These are phyloP conservation scores for Macropus fuliginosus DNA, from an alignment of 2,797 vertebrate species.

Conservation along the genomic window DNA sequence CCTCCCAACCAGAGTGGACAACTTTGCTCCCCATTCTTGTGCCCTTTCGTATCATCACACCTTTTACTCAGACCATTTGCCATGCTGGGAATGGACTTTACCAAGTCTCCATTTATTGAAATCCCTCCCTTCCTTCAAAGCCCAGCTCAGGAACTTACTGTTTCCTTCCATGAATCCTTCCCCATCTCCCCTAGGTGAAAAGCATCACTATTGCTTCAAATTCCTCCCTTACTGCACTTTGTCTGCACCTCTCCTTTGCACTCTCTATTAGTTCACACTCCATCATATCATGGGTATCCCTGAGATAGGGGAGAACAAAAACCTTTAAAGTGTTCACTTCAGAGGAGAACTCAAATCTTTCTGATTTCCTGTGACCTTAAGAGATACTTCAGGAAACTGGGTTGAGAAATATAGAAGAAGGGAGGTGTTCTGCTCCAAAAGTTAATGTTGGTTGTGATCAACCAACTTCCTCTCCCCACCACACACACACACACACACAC, in stretches of 20 bases:
- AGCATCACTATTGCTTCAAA: neutral
- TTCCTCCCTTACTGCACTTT: neutral
- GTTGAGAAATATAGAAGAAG: neutral
- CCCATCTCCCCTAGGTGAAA: neutral
- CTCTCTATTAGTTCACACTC: neutral
- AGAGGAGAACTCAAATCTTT: neutral
- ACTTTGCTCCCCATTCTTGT: neutral
- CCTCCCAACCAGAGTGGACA: neutral
- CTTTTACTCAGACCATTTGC: neutral
- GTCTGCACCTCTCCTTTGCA: neutral
- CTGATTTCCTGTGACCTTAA: neutral
- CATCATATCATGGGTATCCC: neutral
- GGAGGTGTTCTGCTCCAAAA: neutral
- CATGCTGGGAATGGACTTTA: neutral
- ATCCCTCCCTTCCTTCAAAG: neutral
- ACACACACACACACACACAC: neutral
- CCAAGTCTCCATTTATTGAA: neutral
- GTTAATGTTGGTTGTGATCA: neutral
- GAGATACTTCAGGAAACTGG: neutral
- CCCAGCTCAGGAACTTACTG: neutral
- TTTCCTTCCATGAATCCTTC: neutral
- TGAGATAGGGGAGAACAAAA: neutral
- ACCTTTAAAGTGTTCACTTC: neutral
- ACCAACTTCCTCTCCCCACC: neutral
- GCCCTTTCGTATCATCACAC: neutral